Percentiles rank a stretch among this genome's conserved stretches.
phyloP scores from a whole-genome alignment of 2,888 invertebrate species.

The Poecilus cupreus region DNA sequence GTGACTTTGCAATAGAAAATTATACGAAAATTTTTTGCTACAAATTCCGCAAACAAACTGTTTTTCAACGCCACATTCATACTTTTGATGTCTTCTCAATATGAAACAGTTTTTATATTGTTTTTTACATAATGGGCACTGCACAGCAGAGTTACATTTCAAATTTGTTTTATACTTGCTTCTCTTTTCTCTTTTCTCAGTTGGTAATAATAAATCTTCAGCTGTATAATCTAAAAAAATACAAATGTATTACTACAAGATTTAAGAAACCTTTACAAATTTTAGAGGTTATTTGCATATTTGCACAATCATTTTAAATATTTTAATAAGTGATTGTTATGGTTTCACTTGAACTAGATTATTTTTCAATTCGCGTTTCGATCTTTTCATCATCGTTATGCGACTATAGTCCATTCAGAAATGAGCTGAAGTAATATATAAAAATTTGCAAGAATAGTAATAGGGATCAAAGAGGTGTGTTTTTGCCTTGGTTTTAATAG shows the following conservation, averaged over 20 bases:
- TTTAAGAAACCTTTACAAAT: no score
- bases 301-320: no score
- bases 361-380: no score
- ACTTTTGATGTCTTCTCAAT: neutral
- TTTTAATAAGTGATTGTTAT: no score
- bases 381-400: no score
- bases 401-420: no score
- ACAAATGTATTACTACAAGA: slow-evolving; percentile 1
- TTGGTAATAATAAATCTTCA: neutral
- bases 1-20: neutral
- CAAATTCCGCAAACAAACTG: neutral
- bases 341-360: no score
- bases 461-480: no score
- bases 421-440: no score
- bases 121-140: slow-evolving; percentile 1
- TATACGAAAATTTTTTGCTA: neutral
- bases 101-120: neutral
- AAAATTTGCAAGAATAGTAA: no score
- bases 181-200: neutral
- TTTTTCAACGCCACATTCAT: slow-evolving; percentile 9
- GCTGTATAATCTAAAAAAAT: neutral
- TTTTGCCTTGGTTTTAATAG: no score
- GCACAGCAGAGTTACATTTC: slow-evolving; percentile 35
- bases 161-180: neutral
- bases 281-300: no score